Evolutionary conservation across 2,797 vertebrate species (phyloP).

Genomic region (Gallinago stenura): DNA sequence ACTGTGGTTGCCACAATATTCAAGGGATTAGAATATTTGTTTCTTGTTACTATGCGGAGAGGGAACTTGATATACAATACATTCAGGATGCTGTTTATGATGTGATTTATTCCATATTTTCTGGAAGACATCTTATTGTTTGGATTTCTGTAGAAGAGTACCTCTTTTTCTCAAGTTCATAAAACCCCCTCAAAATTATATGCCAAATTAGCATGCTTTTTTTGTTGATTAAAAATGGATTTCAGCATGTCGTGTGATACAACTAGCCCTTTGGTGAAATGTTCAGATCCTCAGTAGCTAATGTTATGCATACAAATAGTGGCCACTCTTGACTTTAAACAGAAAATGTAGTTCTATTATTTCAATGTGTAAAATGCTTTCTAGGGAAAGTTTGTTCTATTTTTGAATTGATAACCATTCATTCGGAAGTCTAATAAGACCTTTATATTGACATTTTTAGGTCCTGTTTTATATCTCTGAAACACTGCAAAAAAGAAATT

Average conservation of each 20-base stretch:
- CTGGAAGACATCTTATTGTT: background rate
- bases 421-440: background rate
- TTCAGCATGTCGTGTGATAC: background rate
- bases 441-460: accelerated
- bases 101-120: background rate
- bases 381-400: background rate
- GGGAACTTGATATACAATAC: background rate
- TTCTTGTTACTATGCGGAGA: background rate
- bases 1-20: background rate
- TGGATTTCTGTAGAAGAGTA: background rate
- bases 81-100: background rate
- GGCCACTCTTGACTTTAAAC: background rate
- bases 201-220: background rate
- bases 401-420: background rate
- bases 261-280: background rate
- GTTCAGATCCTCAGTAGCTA: background rate
- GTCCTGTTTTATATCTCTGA: background rate
- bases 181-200: background rate
- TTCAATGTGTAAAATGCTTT: background rate
- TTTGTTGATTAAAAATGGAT: background rate
- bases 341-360: background rate
- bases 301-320: background rate
- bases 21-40: background rate
- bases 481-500: background rate
- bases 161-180: background rate